Evolutionary conservation across 1,140 invertebrate genomes (phyloP).

Genomic region (Solen grandis): DNA sequence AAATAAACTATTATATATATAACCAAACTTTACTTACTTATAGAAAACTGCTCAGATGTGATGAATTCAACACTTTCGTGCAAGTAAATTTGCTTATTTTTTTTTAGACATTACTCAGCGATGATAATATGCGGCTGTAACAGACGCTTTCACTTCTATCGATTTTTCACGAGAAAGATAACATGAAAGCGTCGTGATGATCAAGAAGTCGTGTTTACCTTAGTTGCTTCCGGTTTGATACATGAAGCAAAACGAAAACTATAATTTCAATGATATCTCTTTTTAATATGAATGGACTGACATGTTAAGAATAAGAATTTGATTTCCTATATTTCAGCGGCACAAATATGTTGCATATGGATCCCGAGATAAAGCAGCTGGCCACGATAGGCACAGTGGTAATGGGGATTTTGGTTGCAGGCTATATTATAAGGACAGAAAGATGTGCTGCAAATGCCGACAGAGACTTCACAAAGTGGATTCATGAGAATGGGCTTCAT

Average conservation of each 20-base stretch:
- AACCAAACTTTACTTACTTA: too few species aligned
- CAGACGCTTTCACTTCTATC: too few species aligned
- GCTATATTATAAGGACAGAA: slow-evolving; percentile 37
- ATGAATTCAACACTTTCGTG: too few species aligned
- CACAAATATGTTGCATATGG: background rate
- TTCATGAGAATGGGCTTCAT: slow-evolving; percentile 8
- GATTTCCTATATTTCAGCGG: background rate
- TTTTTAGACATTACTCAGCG: too few species aligned
- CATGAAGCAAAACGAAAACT: background rate
- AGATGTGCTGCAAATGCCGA: slow-evolving; percentile 35
- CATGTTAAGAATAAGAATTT: background rate
- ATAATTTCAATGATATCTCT: background rate
- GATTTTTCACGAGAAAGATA: too few species aligned
- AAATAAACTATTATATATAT: too few species aligned
- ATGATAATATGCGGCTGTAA: too few species aligned
- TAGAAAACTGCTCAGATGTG: too few species aligned
- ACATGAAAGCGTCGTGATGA: too few species aligned
- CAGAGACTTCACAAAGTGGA: slow-evolving; percentile 45
- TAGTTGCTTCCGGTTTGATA: slow-evolving; percentile 31
- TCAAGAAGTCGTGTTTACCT: slow-evolving; percentile 28
- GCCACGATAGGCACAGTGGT: slow-evolving; percentile 19
- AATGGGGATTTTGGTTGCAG: slow-evolving; percentile 13
- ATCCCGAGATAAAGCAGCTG: slow-evolving; percentile 19
- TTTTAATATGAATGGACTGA: background rate
- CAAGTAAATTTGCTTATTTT: too few species aligned